Evolutionary conservation across 2,888 invertebrate species (phyloP).

Genomic region (Patella caerulea): DNA sequence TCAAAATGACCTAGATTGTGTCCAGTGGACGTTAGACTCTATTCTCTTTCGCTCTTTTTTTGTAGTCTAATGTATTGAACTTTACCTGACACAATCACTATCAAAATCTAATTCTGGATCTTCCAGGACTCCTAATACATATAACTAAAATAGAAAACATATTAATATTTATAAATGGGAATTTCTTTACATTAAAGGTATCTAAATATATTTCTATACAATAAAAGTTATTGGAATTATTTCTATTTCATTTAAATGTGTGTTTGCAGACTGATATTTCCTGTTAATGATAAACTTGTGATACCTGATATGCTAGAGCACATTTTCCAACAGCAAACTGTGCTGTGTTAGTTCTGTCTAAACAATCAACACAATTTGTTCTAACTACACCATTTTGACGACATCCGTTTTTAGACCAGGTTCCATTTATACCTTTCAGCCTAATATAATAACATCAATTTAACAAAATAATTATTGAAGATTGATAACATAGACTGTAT

Average conservation of each 20-base stretch:
- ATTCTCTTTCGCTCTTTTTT: neutral
- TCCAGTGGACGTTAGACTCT: too few species aligned
- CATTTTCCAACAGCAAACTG: conserved; percentile 97
- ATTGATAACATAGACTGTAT: too few species aligned
- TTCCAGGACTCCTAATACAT: conserved; percentile 88
- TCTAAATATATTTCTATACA: neutral
- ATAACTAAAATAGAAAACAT: conserved; percentile 78
- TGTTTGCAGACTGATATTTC: too few species aligned
- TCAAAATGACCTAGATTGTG: too few species aligned
- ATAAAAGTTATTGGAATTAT: neutral
- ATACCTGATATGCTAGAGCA: conserved; percentile 83
- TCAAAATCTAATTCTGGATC: conserved; percentile 84
- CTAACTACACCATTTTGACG: conserved; percentile 76
- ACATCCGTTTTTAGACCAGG: conserved; percentile 47
- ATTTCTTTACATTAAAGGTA: neutral
- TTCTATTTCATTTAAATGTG: neutral
- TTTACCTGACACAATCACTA: conserved; percentile 85
- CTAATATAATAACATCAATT: neutral
- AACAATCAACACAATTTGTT: conserved; percentile 98
- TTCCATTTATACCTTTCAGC: conserved; percentile 43
- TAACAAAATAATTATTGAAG: too few species aligned
- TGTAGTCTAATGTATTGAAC: conserved; percentile 7
- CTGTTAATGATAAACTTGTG: too few species aligned
- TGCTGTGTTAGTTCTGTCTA: conserved; percentile 98
- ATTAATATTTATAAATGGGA: neutral